Percentiles rank a stretch among this genome's conserved stretches.
phyloP scores from a whole-genome alignment of 2,797 vertebrate genomes.

The Ficedula albicollis region DNA sequence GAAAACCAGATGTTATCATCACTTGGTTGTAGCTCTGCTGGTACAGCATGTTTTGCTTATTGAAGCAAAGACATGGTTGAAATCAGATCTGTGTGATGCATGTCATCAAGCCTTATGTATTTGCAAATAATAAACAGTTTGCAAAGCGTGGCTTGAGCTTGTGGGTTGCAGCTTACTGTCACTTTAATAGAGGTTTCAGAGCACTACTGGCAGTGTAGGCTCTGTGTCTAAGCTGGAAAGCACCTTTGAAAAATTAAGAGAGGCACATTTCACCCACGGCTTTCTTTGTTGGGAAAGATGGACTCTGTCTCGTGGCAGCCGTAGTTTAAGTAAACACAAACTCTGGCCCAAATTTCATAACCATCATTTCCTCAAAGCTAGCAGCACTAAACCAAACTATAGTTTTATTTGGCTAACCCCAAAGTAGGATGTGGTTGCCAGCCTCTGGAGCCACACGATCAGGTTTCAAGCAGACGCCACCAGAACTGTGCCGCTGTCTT shows the following conservation, averaged over 20 bases:
- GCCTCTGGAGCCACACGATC: conserved; percentile 77
- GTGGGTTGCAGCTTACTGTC: background rate
- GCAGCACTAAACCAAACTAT: conserved; percentile 74
- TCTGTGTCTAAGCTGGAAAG: conserved; percentile 33
- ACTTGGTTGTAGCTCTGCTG: conserved; percentile 62
- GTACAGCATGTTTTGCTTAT: conserved; percentile 65
- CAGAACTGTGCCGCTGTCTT: conserved; percentile 64
- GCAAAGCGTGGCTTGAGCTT: background rate
- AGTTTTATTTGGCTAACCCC: conserved; percentile 84
- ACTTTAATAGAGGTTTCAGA: conserved; percentile 8
- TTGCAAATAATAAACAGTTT: conserved; percentile 56
- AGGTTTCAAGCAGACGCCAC: conserved; percentile 73
- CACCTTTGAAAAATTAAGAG: background rate
- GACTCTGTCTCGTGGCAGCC: conserved; percentile 62
- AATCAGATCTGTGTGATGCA: conserved; percentile 52
- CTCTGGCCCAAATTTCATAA: conserved; percentile 76
- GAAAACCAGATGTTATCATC: conserved; percentile 65
- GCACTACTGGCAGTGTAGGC: background rate
- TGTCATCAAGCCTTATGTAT: conserved; percentile 43
- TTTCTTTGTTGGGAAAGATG: conserved; percentile 60
- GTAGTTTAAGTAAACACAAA: conserved; percentile 81
- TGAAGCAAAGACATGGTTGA: conserved; percentile 57
- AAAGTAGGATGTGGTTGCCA: conserved; percentile 82
- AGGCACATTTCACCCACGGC: background rate
- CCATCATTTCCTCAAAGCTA: conserved; percentile 80